A percentile compares a stretch with the other conserved stretches of the same genome.
Conservation (phyloP, 2,113 vertebrate genomes). For the Hypanus sabinus region DNA sequence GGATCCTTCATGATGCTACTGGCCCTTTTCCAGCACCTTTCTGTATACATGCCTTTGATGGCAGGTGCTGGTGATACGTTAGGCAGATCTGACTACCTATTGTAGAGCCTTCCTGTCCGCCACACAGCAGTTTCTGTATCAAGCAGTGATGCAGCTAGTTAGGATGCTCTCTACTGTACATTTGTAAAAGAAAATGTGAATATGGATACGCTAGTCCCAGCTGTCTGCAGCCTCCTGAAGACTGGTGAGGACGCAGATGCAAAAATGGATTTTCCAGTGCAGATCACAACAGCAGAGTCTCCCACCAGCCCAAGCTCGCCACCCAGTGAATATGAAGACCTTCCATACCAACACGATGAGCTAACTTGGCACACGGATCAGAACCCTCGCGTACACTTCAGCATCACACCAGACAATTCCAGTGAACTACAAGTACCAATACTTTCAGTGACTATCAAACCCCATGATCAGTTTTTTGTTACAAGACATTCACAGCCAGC, state of each 20-base stretch:
- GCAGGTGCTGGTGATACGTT: no score
- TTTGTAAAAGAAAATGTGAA: no score
- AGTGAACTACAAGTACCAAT: background rate
- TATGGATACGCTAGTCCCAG: no score
- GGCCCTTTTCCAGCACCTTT: no score
- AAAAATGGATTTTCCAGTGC: background rate
- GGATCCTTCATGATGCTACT: no score
- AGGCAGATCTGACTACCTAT: no score
- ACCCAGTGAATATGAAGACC: background rate
- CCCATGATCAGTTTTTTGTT: background rate
- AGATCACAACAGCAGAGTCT: background rate
- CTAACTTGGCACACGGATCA: background rate
- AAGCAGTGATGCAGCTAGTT: no score
- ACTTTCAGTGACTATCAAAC: background rate
- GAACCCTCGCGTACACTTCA: background rate
- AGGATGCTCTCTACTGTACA: no score
- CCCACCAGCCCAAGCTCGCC: background rate
- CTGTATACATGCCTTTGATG: no score
- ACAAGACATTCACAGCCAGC: background rate
- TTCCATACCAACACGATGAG: background rate
- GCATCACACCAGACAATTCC: background rate
- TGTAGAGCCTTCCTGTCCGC: no score
- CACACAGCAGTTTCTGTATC: no score
- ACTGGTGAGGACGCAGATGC: background rate
- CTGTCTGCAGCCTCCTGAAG: no score